Conservation (phyloP, 2,113 vertebrate species). For the Oncorhynchus keta region DNA sequence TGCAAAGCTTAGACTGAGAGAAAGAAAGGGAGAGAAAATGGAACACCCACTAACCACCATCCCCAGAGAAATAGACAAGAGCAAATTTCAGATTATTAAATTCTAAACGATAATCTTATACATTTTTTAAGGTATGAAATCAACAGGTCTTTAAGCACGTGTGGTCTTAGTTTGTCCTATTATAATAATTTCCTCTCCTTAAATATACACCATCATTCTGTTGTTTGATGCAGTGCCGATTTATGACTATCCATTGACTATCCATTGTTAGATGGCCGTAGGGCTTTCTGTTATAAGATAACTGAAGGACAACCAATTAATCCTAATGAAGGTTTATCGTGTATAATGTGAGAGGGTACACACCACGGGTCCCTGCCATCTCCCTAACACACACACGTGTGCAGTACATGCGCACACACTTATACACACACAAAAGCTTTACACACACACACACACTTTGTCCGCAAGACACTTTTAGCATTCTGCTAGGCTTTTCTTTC, state of each 20-base stretch:
- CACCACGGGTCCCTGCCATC: neutral
- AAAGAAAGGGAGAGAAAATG: neutral
- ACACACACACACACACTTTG: neutral
- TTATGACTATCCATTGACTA: slow-evolving; percentile 50
- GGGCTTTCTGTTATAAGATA: slow-evolving; percentile 51
- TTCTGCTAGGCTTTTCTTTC: slow-evolving; percentile 18
- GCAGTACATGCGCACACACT: neutral
- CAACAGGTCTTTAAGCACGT: slow-evolving; percentile 52
- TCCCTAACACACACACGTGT: neutral
- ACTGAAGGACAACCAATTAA: slow-evolving; percentile 55
- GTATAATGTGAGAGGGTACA: neutral
- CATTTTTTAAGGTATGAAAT: slow-evolving; percentile 43
- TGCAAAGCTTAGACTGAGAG: neutral
- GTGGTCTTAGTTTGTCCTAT: slow-evolving; percentile 27
- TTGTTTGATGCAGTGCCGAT: slow-evolving; percentile 36
- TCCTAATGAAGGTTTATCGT: slow-evolving; percentile 50
- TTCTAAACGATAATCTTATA: slow-evolving; percentile 29
- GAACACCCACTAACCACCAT: slow-evolving; percentile 18
- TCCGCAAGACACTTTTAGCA: neutral
- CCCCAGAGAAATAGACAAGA: slow-evolving; percentile 44
- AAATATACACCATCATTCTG: slow-evolving; percentile 26
- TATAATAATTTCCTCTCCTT: slow-evolving; percentile 48
- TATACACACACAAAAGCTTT: neutral
- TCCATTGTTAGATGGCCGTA: slow-evolving; percentile 33
- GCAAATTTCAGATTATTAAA: slow-evolving; percentile 53